Conservation (phyloP, 2,113 vertebrate species). For the Chiloscyllium plagiosum region DNA sequence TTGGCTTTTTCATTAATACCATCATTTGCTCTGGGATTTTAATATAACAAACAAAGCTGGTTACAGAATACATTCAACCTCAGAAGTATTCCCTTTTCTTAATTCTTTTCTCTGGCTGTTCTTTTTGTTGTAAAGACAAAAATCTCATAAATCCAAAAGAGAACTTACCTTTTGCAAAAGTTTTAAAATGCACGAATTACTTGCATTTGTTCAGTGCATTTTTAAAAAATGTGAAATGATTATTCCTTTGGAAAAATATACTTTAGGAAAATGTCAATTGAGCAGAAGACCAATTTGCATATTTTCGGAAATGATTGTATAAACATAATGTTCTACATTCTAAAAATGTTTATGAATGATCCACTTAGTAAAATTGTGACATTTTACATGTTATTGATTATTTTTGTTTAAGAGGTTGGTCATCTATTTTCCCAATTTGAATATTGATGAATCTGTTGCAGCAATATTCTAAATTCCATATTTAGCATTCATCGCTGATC, state of each 20-base stretch:
- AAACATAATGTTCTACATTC: background rate
- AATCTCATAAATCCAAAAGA: background rate
- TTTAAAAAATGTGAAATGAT: background rate
- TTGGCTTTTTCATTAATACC: background rate
- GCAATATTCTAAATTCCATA: conserved; percentile 29
- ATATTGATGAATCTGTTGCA: conserved; percentile 32
- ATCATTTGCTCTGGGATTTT: background rate
- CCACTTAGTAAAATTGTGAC: background rate
- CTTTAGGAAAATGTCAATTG: background rate
- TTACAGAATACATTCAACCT: background rate
- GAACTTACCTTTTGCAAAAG: background rate
- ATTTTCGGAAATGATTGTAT: background rate
- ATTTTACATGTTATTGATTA: background rate
- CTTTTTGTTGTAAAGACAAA: background rate
- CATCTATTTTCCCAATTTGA: conserved; percentile 33
- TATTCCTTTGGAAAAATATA: background rate
- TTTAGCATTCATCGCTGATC: conserved; percentile 23
- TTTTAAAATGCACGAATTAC: background rate
- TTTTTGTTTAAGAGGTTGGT: conserved; percentile 2
- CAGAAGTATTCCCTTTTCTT: background rate
- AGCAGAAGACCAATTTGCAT: background rate
- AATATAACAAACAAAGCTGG: background rate
- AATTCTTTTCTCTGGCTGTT: background rate
- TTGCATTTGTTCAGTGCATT: background rate
- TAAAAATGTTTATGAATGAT: background rate